Evolutionary conservation across 2,888 invertebrate species (phyloP).

Genomic region (Amblyjoppa proteus): DNA sequence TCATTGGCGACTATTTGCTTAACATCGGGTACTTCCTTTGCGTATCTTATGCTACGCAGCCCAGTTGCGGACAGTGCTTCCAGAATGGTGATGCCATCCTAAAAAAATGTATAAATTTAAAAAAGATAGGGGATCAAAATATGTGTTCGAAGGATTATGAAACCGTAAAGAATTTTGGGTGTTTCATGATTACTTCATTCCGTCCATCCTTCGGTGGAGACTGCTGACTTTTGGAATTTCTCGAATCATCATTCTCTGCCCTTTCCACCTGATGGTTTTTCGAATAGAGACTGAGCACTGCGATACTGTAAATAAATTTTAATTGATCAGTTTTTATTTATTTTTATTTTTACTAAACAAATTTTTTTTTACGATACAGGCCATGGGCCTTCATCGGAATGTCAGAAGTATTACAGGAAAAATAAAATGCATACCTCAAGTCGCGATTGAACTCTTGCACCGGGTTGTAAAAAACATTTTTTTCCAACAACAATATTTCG

Average conservation of each 20-base stretch:
- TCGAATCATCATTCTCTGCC: slow-evolving; percentile 9
- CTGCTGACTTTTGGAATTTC: not conserved
- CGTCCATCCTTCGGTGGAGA: not conserved
- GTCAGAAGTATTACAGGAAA: slow-evolving; percentile 68
- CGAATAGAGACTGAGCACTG: slow-evolving; percentile 65
- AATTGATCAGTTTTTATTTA: slow-evolving; percentile 9
- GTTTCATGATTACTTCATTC: not conserved
- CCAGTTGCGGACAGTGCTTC: slow-evolving; percentile 99
- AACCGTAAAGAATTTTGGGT: not conserved
- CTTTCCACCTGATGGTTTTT: slow-evolving; percentile 49
- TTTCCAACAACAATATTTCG: slow-evolving; percentile 89
- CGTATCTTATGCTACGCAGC: slow-evolving; percentile 97
- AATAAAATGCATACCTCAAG: slow-evolving; percentile 86
- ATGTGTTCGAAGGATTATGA: not conserved
- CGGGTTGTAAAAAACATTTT: slow-evolving; percentile 98
- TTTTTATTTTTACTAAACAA: not conserved
- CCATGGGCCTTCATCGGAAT: slow-evolving; percentile 1
- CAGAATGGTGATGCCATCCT: slow-evolving; percentile 90
- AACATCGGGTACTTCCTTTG: slow-evolving; percentile 95
- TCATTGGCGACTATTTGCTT: slow-evolving; percentile 96
- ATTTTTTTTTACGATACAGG: not conserved
- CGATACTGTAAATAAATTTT: slow-evolving; percentile 55
- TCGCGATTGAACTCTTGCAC: slow-evolving; percentile 99
- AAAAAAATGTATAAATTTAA: slow-evolving; percentile 38
- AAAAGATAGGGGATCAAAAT: not conserved